Evolutionary conservation across 2,888 invertebrate genomes (phyloP).

Genomic region (Exephanes ischioxanthus): DNA sequence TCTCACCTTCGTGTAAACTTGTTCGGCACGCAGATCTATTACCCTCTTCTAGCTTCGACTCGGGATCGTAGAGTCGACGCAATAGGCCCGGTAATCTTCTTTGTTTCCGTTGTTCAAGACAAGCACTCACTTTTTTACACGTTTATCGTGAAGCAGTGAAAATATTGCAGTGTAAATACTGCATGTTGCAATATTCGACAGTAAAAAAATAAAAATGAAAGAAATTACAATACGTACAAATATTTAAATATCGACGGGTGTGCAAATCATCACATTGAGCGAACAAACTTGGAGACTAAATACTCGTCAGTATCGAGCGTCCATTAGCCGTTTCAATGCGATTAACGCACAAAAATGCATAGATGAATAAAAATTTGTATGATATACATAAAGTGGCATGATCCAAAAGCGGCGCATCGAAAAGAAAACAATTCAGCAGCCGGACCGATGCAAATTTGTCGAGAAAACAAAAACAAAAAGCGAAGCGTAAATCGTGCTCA

Average conservation of each 20-base stretch:
- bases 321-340: constrained; percentile 30
- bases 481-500: constrained; percentile 26
- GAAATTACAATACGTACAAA: neutral
- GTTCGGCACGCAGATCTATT: constrained; percentile 5
- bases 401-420: constrained; percentile 26
- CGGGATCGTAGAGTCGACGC: neutral
- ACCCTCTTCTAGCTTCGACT: constrained; percentile 26
- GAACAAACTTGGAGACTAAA: constrained; percentile 25
- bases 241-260: neutral
- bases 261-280: constrained; percentile 23
- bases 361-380: neutral
- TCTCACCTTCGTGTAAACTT: constrained; percentile 57
- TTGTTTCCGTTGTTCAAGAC: constrained; percentile 5
- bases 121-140: constrained; percentile 54
- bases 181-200: neutral
- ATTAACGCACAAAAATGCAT: constrained; percentile 7
- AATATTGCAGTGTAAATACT: neutral
- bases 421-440: constrained; percentile 46
- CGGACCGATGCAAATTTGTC: constrained; percentile 45
- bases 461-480: neutral
- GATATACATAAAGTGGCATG: neutral
- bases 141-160: neutral
- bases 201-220: neutral
- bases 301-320: constrained; percentile 62
- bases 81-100: constrained; percentile 26